phyloP scores from a whole-genome alignment of 2,113 vertebrate species.

The Pristiophorus japonicus region DNA sequence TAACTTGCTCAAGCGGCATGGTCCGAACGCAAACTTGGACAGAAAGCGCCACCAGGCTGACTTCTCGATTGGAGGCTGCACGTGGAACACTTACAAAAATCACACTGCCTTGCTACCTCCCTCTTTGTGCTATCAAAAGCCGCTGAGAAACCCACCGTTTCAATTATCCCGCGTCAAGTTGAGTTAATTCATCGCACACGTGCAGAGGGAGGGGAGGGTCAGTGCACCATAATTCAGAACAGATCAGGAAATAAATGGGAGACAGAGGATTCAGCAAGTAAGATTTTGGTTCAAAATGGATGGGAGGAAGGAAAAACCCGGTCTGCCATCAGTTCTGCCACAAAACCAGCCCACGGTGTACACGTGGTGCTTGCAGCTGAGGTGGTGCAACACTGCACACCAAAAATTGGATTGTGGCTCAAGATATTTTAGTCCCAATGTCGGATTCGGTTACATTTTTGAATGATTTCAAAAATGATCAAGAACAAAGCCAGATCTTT shows the following conservation, averaged over 20 bases:
- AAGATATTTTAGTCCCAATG: neutral
- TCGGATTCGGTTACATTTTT: neutral
- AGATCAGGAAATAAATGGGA: neutral
- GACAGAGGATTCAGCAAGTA: neutral
- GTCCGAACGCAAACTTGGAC: neutral
- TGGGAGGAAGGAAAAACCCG: too few species aligned
- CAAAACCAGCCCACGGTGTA: neutral
- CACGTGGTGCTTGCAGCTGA: too few species aligned
- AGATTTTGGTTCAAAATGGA: neutral
- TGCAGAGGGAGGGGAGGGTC: neutral
- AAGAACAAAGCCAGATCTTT: neutral
- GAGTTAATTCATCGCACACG: neutral
- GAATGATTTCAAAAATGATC: neutral
- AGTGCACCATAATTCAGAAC: neutral
- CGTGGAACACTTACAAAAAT: neutral
- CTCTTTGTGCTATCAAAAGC: neutral
- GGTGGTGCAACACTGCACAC: neutral
- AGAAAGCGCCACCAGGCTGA: neutral
- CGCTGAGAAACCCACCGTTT: neutral
- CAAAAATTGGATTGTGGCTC: neutral
- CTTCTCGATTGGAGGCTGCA: neutral
- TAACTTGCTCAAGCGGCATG: neutral
- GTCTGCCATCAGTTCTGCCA: too few species aligned
- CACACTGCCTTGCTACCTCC: neutral
- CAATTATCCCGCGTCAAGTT: neutral